Evolutionary conservation across 2,888 invertebrate species (phyloP).

Genomic region (Stegophylla sp.): DNA sequence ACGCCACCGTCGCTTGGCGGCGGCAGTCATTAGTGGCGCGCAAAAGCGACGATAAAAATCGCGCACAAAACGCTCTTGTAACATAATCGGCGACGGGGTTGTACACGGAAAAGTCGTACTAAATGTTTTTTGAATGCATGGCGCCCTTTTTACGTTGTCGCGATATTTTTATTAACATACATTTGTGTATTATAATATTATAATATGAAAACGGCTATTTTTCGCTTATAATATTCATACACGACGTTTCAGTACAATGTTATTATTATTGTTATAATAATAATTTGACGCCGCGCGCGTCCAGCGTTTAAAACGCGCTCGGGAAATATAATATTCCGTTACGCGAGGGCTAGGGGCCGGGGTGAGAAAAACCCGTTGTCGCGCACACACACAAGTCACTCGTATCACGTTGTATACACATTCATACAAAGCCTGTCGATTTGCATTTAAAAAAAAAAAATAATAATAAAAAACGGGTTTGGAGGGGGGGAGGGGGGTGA

Average conservation of each 20-base stretch:
- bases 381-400: no score
- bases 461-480: slow-evolving; percentile 15
- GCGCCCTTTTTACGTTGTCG: not conserved
- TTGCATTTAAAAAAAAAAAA: slow-evolving; percentile 44
- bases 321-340: no score
- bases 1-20: not conserved
- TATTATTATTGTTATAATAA: no score
- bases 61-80: slow-evolving; percentile 55
- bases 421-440: slow-evolving; percentile 11
- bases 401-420: not conserved
- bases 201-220: no score
- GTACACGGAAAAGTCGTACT: slow-evolving; percentile 11
- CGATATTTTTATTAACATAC: not conserved
- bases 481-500: not conserved
- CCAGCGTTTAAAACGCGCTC: no score
- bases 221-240: no score
- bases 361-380: slow-evolving; percentile 22
- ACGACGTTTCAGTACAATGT: no score
- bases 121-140: slow-evolving; percentile 9
- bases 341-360: not conserved
- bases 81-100: slow-evolving; percentile 7
- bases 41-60: slow-evolving; percentile 47
- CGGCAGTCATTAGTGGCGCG: slow-evolving; percentile 11
- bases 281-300: no score
- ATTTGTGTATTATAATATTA: no score